Conservation (phyloP, 30 jellyfish, hydroid and myxozoan species). For the Sanderia malayensis region DNA sequence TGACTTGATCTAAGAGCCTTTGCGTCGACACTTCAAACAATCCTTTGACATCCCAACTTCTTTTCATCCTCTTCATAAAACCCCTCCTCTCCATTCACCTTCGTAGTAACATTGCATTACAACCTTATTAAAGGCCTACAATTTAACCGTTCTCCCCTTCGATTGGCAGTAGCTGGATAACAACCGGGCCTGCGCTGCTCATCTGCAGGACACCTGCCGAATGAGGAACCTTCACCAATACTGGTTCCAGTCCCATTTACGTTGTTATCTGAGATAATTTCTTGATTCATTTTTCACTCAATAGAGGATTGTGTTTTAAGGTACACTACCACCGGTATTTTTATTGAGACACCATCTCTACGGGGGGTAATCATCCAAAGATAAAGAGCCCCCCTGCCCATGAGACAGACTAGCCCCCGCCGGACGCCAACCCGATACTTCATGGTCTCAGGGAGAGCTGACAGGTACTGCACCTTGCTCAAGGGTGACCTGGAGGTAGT, state of each 20-base stretch:
- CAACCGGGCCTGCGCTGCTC: slow-evolving; percentile 1
- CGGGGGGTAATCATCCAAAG: slow-evolving; percentile 17
- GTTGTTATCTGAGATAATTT: neutral
- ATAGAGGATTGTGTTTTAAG: slow-evolving; percentile 17
- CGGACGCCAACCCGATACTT: slow-evolving; percentile 54
- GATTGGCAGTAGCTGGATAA: slow-evolving; percentile 23
- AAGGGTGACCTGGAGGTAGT: no score
- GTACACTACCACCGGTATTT: slow-evolving; percentile 24
- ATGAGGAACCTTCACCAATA: slow-evolving; percentile 41
- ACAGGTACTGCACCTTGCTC: no score
- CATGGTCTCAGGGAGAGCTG: slow-evolving; percentile 60
- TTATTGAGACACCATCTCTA: slow-evolving; percentile 8
- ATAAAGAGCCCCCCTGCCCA: slow-evolving; percentile 36
- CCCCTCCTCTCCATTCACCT: slow-evolving; percentile 19
- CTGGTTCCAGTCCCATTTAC: slow-evolving; percentile 22
- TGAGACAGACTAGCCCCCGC: slow-evolving; percentile 59
- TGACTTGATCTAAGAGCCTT: neutral
- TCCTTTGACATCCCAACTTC: slow-evolving; percentile 8
- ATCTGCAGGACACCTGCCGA: slow-evolving; percentile 40
- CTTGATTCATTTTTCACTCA: neutral
- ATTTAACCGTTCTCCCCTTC: slow-evolving; percentile 13
- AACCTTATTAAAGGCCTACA: neutral
- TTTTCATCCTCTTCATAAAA: slow-evolving; percentile 18
- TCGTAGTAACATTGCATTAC: slow-evolving; percentile 27
- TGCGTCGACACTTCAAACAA: slow-evolving; percentile 27